These are phyloP conservation scores for Corythornis vintsioides DNA, from an alignment of 2,113 vertebrate genomes.

Conservation along the genomic window DNA sequence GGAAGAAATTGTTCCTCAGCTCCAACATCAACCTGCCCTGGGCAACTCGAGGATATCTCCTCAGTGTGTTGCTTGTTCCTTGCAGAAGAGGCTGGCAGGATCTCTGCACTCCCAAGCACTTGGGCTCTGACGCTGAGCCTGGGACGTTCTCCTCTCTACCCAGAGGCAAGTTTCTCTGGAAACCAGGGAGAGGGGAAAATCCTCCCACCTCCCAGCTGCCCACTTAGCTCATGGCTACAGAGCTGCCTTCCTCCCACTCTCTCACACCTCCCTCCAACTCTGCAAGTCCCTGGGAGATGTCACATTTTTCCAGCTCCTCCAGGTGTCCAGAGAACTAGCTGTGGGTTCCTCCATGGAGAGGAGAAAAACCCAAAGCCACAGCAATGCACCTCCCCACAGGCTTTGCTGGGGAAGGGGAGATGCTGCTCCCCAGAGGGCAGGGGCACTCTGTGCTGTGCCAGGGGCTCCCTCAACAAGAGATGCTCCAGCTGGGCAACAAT, in stretches of 20 bases:
- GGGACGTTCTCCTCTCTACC: background rate
- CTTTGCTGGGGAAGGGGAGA: background rate
- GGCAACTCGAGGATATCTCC: too few species aligned
- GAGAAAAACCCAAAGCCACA: background rate
- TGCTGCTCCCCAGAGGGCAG: background rate
- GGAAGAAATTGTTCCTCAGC: too few species aligned
- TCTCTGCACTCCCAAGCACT: background rate
- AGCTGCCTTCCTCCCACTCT: conserved; percentile 38
- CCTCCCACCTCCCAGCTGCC: conserved; percentile 54
- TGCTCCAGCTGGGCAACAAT: background rate
- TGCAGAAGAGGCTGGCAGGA: too few species aligned
- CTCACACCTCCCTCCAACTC: conserved; percentile 48
- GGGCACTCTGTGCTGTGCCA: background rate
- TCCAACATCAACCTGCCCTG: too few species aligned
- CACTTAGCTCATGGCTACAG: background rate
- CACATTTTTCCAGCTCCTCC: conserved; percentile 43
- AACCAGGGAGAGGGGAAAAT: conserved; percentile 16
- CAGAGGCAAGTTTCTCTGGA: conserved; percentile 35
- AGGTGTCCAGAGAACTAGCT: conserved; percentile 21
- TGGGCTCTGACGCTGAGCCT: background rate
- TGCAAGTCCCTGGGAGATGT: conserved; percentile 2
- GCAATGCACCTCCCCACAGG: fast-evolving
- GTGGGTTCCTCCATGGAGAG: background rate
- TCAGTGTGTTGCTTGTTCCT: too few species aligned
- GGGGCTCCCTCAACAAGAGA: background rate